Evolutionary conservation across 2,113 vertebrate genomes (phyloP), one percentile per base, ranked within the genome.

Genomic region (Scomber colias): DNA sequence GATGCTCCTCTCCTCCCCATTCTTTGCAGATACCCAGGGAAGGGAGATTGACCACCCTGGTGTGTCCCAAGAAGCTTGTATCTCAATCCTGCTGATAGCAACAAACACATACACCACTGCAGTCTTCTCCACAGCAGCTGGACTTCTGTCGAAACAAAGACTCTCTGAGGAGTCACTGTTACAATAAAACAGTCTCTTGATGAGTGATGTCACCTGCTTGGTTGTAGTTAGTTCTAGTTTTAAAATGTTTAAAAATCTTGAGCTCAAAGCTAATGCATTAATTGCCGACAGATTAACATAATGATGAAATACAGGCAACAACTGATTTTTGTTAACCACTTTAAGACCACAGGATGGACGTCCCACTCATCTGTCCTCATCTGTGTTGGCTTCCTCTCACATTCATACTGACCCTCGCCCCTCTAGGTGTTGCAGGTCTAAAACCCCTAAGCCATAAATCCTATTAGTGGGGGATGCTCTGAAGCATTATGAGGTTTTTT

Each of bases 391-490:
- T 90, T 90, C 87, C 85, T 86, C 88, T 92, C 82, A 92, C 90
- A 91, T 93, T 87, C 90, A 72, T 51, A 50, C 35, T 93, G 90
- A 94, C 92, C 91, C 92, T 87, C 86, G 84, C 87, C 92, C 90
- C 89, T 93, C 61, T 83, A 91, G 86, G 88, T 94, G 91, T 91
- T 93, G 85, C 92, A 87, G 91, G 90, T 93, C 89, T 87, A 91
- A 82, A 95, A 88, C 82, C 78, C 81, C 72, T 94, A 95, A 95
- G 89, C 90, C 87, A 85, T 77, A 95, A 95, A 95, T 95, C 94
- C 94, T 88, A 94, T 95, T 95, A 95, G 94, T 92, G 71, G 79
- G 77, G 93, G 91, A 91, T 93, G 91, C 91, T 90, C 77, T 92
- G 90, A 88, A 89, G 92, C 92, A 94, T 92, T 94, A 90, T 79